phyloP scores from a whole-genome alignment of 1,140 invertebrate species.

The Diorhabda sublineata region DNA sequence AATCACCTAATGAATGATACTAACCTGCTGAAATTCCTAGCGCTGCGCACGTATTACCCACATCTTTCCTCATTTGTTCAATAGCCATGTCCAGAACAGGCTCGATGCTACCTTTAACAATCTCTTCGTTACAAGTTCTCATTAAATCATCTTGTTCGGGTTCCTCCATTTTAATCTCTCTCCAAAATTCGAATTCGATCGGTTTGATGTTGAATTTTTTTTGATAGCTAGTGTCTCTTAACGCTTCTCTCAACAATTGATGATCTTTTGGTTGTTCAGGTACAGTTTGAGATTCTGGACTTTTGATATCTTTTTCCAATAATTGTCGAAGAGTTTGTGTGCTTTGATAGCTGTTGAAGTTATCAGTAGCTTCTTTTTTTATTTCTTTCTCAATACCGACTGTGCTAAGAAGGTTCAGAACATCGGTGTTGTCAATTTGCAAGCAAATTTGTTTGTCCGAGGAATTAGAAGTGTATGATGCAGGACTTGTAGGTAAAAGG shows the following conservation, averaged over 20 bases:
- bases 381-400: conserved; percentile 37
- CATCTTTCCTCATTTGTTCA: conserved; percentile 79
- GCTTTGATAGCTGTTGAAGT: conserved; percentile 50
- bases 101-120: conserved; percentile 72
- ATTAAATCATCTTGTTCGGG: conserved; percentile 49
- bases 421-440: conserved; percentile 20
- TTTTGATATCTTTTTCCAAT: conserved; percentile 34
- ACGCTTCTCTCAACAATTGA: conserved; percentile 71
- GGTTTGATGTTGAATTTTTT: conserved; percentile 75
- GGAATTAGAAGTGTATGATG: conserved; percentile 32
- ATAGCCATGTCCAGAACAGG: conserved; percentile 80
- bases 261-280: conserved; percentile 59
- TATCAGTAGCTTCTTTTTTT: conserved; percentile 42
- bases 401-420: conserved; percentile 31
- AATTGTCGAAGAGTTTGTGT: conserved; percentile 33
- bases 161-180: conserved; percentile 58
- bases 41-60: conserved; percentile 75
- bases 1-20: conserved; percentile 29
- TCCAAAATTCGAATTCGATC: conserved; percentile 60
- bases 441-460: conserved; percentile 24
- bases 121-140: conserved; percentile 55
- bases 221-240: conserved; percentile 79
- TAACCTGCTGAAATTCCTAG: conserved; percentile 83
- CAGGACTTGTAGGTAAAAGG: conserved; percentile 13
- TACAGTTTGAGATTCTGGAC: conserved; percentile 17